Base-by-base conservation (phyloP, 1,140 invertebrate species). In the Zaprionus capensis region DNA sequence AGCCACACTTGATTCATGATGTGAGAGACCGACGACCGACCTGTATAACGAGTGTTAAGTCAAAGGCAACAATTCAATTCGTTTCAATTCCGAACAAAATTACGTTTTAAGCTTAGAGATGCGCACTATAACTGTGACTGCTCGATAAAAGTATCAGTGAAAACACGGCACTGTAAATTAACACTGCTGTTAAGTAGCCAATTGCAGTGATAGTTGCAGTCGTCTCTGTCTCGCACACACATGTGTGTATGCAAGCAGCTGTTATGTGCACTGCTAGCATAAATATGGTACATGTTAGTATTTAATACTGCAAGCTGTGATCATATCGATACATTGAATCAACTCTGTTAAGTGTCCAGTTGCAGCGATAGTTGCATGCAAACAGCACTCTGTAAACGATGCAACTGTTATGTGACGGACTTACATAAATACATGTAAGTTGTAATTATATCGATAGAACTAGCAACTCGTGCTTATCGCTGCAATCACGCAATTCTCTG, bases 1-100 rank as follows among this genome's bases (percentile, higher is more conserved):
- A 73, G n/a, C 70, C 61, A 80, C 5, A 80, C 70, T 4, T 80
- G 78, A 77, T 80, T 80, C 75, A 80, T 80, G 46, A 65, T 82
- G 78, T 76, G 55, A 9, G 78, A 80, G 78, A 80, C 71, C 14
- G 51, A 26, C 17, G 46, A 51, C 5, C 14, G 24, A 41, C 15
- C 6, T 44, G n/a, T 44, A n/a, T 17, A 58, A 58, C 56, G 36
- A 66, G 24, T 41, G 36, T 36, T 44, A 58, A 80, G 76, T 80
- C 78, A 80, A 80, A 76, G 78, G 53, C 53, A 56, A 22, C 26
- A 22, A 58, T 58, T 58, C 17, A 58, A 49, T 58, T 58, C 38
- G 6, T 56, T 51, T 56, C 0, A 4, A 12, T 14, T 51, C 15
- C 15, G 3, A 41, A 49, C 44, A 1, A n/a, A 20, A 41, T 41